Conservation (phyloP, 2,888 invertebrate genomes). For the Fissipunctia ypsillon region DNA sequence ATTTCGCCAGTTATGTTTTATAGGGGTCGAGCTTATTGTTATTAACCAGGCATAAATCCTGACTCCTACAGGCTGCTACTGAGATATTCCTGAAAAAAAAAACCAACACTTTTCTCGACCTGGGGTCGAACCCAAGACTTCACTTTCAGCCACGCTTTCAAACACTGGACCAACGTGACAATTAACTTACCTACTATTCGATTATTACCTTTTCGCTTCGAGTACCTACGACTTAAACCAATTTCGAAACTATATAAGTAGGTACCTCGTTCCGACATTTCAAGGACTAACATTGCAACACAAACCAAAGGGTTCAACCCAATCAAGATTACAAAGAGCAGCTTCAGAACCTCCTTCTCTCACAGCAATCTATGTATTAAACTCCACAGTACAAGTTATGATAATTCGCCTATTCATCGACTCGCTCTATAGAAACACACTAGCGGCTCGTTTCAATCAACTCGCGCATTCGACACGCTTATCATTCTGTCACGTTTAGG, state of each 20-base stretch:
- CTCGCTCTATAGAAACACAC: slow-evolving; percentile 33
- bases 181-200: not conserved
- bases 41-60: not conserved
- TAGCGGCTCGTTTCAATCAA: slow-evolving; percentile 67
- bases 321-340: slow-evolving; percentile 39
- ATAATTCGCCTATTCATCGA: slow-evolving; percentile 61
- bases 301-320: slow-evolving; percentile 33
- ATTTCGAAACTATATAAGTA: not conserved
- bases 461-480: slow-evolving; percentile 65
- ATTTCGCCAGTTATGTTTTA: not conserved
- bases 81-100: not conserved
- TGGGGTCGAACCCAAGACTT: not conserved
- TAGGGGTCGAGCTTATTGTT: not conserved
- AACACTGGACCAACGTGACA: not conserved
- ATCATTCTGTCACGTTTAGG: slow-evolving; percentile 67
- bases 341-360: slow-evolving; percentile 34
- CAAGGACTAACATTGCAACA: slow-evolving; percentile 10
- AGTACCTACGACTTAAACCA: no score
- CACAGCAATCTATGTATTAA: slow-evolving; percentile 39
- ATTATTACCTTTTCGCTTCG: no score
- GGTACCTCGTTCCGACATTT: not conserved
- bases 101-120: no score
- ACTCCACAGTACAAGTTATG: slow-evolving; percentile 56
- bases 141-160: not conserved
- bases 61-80: not conserved